Evolutionary conservation across 2,888 invertebrate genomes (phyloP), one percentile per base, ranked within the genome.

Genomic region (Empis livida): DNA sequence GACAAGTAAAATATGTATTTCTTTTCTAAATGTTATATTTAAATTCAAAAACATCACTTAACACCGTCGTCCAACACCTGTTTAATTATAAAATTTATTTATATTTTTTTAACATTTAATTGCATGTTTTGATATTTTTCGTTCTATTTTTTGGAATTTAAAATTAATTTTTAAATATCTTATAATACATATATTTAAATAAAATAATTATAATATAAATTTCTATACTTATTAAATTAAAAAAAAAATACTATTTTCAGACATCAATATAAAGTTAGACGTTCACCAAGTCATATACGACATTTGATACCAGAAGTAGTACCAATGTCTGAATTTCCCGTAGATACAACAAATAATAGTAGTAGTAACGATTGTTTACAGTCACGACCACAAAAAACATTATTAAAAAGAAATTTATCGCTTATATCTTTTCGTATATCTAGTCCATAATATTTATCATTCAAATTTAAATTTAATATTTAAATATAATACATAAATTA

Each of bases 371-470:
- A 55, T 42, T 54, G 52, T 54, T 50, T 49, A 38, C 47, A 55
- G 46, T 54, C 54, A 48, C 48, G 58, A 52, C 61, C 63, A 35
- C 63, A 65, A 46, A 57, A 55, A 50, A 59, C 62, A 50, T 52
- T 67, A 57, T 60, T 68, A 42, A 65, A 64, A 55, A 62, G 67
- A 50, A 67, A 68, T 59, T 62, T 63, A 48, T 68, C 67, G 50
- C 61, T 67, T 57, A 59, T 68, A 56, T 68, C 68, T 47, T 66
- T 68, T 63, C 67, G 67, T 55, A 67, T 67, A 59, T 66, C 39
- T 52, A 52, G 52, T 47, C 50, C 50, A 50, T 39, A 39, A n/a
- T 39, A 39, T 17, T 39, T 39, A 39, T 17, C 11, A 39, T 39
- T 39, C 23, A 27, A 27, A 27, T 27, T 9, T 27, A 27, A 27